phyloP scores from a whole-genome alignment of 2,888 invertebrate genomes.

The Pachymerium ferrugineum region DNA sequence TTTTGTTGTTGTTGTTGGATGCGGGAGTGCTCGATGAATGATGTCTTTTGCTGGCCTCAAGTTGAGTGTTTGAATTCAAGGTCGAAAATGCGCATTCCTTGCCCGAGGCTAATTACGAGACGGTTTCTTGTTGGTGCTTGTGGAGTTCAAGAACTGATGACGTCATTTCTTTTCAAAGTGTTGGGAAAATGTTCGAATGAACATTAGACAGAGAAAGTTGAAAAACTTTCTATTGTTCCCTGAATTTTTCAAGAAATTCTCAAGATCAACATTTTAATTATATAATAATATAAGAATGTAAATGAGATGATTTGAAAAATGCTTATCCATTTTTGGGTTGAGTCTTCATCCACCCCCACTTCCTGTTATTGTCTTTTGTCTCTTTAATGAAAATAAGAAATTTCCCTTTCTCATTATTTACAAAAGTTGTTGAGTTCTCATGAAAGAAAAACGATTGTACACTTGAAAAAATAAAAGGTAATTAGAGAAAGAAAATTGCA shows the following conservation, averaged over 20 bases:
- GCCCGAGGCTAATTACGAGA: background rate
- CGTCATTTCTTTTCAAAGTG: background rate
- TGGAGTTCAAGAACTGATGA: background rate
- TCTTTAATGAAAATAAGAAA: background rate
- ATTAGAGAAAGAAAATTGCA: background rate
- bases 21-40: too few relatives aligned
- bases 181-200: too few relatives aligned
- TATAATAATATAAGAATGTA: too few relatives aligned
- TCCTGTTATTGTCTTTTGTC: background rate
- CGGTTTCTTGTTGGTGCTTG: background rate
- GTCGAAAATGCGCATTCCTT: conserved; percentile 10
- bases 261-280: too few relatives aligned
- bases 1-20: background rate
- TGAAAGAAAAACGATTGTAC: too few relatives aligned
- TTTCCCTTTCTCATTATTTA: background rate
- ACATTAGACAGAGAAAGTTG: background rate
- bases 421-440: too few relatives aligned
- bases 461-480: background rate
- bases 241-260: too few relatives aligned
- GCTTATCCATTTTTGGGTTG: background rate
- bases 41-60: background rate
- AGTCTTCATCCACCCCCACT: background rate
- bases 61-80: conserved; percentile 2
- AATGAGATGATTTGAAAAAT: background rate
- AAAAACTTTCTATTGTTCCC: too few relatives aligned